Base-by-base conservation (phyloP, 2,888 invertebrate species). In the Mythimna vitellina region DNA sequence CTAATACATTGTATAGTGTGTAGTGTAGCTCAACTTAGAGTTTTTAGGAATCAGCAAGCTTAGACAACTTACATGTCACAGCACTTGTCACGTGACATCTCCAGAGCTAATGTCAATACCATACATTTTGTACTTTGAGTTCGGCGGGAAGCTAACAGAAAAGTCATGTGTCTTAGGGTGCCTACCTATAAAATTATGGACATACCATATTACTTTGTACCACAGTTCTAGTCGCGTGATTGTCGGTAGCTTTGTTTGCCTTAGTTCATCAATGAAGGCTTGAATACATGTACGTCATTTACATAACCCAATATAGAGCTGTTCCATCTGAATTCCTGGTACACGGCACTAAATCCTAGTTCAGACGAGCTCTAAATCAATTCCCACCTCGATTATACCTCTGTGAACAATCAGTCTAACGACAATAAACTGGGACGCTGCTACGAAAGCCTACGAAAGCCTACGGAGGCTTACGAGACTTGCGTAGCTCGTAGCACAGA, bases 201-300 rank as follows among this genome's bases (percentile, higher is more conserved):
- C 46, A 14, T n/a, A 38, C 12, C 12, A 78, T 14, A 57, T 38
- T 51, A 32, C 49, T 49, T 62, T 49, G 12, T 42, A n/a, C 46
- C 54, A 46, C 12, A 46, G 22, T 38, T 29, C 56, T 68, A 56
- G 22, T 46, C 12, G 58, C 77, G 54, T 81, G 70, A 78, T 81
- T 49, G 14, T 63, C 54, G 25, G 29, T 51, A 42, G 62, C 65
- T 70, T 81, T 78, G 65, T 81, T 78, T 62, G 65, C 64, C 42
- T 51, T 20, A 25, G 49, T 57, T 57, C 81, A 76, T 78, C 69
- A 80, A 80, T 69, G 69, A 68, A 75, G 54, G 51, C 64, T 64
- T 56, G 51, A 74, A 65, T 65, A 74, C 61, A 57, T 62, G 80
- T 74, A 67, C 67, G 35, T 61, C 25, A 75, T 68, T 69, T 54